Evolutionary conservation across 2,888 invertebrate species (phyloP).

Genomic region (Lomographa bimaculata): DNA sequence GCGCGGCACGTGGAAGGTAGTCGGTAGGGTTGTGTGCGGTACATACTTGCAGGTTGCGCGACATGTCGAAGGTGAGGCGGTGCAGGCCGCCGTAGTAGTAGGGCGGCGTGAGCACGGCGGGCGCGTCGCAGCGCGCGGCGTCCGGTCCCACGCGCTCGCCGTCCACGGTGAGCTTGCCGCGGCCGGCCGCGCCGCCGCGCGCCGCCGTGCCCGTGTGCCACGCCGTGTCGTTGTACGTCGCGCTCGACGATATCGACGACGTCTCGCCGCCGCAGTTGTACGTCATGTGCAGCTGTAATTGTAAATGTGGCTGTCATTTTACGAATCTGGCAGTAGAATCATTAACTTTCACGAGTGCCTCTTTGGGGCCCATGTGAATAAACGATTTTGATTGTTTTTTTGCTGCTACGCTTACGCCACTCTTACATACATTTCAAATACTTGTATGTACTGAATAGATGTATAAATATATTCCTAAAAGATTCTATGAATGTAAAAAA

Average conservation of each 20-base stretch:
- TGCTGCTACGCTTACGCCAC: no score
- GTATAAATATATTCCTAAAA: no score
- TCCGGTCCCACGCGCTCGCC: slow-evolving; percentile 80
- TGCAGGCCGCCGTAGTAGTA: slow-evolving; percentile 92
- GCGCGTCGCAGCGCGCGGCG: slow-evolving; percentile 65
- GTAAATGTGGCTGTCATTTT: no score
- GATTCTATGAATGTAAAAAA: no score
- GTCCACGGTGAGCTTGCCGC: slow-evolving; percentile 88
- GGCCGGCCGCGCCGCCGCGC: slow-evolving; percentile 82
- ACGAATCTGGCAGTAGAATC: no score
- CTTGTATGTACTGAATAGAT: no score
- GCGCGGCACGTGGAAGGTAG: no score
- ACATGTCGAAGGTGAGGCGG: slow-evolving; percentile 58
- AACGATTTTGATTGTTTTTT: no score
- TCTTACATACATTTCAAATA: no score
- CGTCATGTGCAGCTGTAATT: slow-evolving; percentile 87
- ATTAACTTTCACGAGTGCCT: no score
- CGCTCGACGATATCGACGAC: slow-evolving; percentile 81
- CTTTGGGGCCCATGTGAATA: no score
- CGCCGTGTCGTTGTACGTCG: slow-evolving; percentile 86
- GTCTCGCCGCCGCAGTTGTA: slow-evolving; percentile 89
- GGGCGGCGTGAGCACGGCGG: slow-evolving; percentile 86
- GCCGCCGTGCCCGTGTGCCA: slow-evolving; percentile 92
- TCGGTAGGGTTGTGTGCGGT: no score
- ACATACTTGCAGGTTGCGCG: slow-evolving; percentile 51